Evolutionary conservation across 2,797 vertebrate genomes (phyloP).

Genomic region (Sus cebifrons): DNA sequence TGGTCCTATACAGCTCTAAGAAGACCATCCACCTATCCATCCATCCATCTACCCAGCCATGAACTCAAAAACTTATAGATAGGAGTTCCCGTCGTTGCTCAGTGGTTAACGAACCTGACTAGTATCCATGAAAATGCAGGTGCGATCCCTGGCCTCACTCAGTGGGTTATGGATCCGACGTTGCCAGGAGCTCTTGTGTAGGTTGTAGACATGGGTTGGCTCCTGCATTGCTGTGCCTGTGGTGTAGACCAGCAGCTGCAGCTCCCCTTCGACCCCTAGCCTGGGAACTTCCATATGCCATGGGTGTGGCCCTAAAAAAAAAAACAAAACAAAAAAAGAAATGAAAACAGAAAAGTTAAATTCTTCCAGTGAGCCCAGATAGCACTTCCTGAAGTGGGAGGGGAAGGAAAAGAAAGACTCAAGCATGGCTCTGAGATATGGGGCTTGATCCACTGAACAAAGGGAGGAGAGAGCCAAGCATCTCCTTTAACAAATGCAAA

Average conservation of each 20-base stretch:
- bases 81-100: no score
- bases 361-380: not conserved
- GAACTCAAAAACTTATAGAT: not conserved
- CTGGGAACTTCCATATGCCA: no score
- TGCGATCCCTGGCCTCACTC: no score
- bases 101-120: no score
- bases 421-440: not conserved
- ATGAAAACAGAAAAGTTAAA: not conserved
- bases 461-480: constrained; percentile 6
- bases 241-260: no score
- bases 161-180: no score
- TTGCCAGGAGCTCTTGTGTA: no score
- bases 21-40: not conserved
- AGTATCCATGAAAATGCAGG: no score
- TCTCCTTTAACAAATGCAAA: constrained; percentile 21
- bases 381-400: not conserved
- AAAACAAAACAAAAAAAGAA: not conserved
- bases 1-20: not conserved
- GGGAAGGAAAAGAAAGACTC: not conserved
- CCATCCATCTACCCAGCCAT: not conserved
- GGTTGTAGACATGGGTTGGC: no score
- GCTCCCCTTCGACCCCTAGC: no score
- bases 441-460: not conserved
- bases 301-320: no score
- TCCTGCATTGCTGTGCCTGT: no score